Conservation (phyloP, 2,113 vertebrate species). For the Phasianus colchicus region DNA sequence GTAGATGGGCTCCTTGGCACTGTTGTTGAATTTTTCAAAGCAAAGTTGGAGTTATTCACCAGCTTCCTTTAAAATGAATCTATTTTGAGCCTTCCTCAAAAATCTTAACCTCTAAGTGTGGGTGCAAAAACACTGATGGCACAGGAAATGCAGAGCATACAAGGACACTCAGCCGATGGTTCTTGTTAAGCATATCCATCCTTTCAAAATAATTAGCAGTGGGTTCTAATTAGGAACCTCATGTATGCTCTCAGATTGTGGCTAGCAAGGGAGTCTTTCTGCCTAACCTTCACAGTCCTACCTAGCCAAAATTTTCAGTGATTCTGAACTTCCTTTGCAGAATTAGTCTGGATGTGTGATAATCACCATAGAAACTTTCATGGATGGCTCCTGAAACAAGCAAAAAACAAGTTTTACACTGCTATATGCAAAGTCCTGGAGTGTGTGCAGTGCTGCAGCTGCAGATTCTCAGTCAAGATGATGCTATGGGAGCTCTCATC, state of each 20-base stretch:
- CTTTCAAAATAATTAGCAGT: constrained; percentile 24
- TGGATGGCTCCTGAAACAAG: background rate
- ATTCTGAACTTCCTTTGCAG: background rate
- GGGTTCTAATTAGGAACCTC: constrained; percentile 2
- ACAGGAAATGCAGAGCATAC: background rate
- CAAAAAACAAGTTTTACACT: background rate
- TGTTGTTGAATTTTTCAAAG: background rate
- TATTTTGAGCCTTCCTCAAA: background rate
- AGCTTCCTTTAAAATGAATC: background rate
- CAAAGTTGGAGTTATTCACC: background rate
- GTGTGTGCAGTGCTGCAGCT: background rate
- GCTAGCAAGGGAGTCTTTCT: background rate
- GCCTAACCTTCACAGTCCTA: background rate
- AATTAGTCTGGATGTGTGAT: background rate
- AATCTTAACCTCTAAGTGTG: background rate
- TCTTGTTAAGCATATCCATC: constrained; percentile 5
- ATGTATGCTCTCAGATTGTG: background rate
- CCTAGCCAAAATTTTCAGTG: background rate
- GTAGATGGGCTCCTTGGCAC: background rate
- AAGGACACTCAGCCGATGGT: constrained; percentile 3
- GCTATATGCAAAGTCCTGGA: background rate
- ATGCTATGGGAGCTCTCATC: accelerated
- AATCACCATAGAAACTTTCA: background rate
- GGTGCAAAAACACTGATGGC: background rate
- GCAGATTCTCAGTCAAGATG: accelerated